Percentiles rank a stretch among this genome's conserved stretches.
Conservation (phyloP, 1,140 invertebrate species). For the Drosophila pseudoananassae region DNA sequence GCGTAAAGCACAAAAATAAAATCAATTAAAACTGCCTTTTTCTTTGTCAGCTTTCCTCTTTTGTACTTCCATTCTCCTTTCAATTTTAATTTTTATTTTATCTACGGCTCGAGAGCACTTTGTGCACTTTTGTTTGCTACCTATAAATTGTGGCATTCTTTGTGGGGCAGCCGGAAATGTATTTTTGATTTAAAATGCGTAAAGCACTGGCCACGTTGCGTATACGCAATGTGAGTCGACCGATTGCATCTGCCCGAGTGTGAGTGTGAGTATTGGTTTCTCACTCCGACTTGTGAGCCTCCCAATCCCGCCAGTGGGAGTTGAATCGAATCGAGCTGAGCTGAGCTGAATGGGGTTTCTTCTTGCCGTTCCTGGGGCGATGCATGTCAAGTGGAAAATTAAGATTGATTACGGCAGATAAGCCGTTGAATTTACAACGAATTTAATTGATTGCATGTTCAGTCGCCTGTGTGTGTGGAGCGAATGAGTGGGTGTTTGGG, state of each 20-base stretch:
- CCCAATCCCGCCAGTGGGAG: conserved; percentile 20
- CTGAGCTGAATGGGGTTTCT: conserved; percentile 12
- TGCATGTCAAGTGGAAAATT: conserved; percentile 81
- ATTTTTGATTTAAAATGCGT: conserved; percentile 82
- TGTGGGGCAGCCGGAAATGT: conserved; percentile 74
- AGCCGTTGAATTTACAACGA: conserved; percentile 81
- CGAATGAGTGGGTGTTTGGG: conserved; percentile 5
- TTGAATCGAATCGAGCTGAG: conserved; percentile 9
- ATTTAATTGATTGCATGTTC: conserved; percentile 82
- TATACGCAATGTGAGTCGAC: conserved; percentile 59
- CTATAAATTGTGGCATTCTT: conserved; percentile 68
- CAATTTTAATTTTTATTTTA: conserved; percentile 26
- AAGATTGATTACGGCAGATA: conserved; percentile 81
- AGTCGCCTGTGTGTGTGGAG: conserved; percentile 36
- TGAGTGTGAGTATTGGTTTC: conserved; percentile 11
- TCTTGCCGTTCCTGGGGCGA: conserved; percentile 46
- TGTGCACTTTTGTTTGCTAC: conserved; percentile 47
- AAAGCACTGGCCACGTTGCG: conserved; percentile 58
- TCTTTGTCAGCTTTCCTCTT: neutral
- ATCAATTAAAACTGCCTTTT: conserved; percentile 8
- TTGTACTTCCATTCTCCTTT: conserved; percentile 5
- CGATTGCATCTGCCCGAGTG: conserved; percentile 19
- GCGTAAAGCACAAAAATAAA: neutral
- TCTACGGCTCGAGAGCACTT: conserved; percentile 52
- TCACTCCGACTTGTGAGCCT: neutral